phyloP scores from a whole-genome alignment of 2,888 invertebrate species.

The Heteropelma amictum region DNA sequence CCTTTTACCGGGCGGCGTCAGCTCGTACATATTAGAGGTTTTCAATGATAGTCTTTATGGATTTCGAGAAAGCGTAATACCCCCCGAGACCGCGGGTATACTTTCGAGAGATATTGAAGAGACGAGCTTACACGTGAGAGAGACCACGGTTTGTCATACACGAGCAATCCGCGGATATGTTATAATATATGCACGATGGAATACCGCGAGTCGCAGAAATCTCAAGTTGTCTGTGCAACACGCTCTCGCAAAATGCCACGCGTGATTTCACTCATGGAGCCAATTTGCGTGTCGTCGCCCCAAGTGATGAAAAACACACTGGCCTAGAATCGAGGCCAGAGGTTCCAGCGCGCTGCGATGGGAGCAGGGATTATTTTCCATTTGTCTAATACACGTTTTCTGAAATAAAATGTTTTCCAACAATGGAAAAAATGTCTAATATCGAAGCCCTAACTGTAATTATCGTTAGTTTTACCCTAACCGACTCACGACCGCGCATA shows the following conservation, averaged over 20 bases:
- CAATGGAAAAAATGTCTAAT: too few relatives aligned
- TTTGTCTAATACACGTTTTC: too few relatives aligned
- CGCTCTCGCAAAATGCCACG: slow-evolving; percentile 58
- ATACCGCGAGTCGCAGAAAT: slow-evolving; percentile 22
- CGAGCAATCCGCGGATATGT: slow-evolving; percentile 25
- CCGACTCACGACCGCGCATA: too few relatives aligned
- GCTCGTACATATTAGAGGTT: slow-evolving; percentile 57
- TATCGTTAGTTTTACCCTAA: too few relatives aligned
- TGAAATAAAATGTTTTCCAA: too few relatives aligned
- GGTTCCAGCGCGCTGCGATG: too few relatives aligned
- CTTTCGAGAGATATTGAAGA: too few relatives aligned
- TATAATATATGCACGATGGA: slow-evolving; percentile 36
- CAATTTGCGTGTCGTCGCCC: slow-evolving; percentile 64
- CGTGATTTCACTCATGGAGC: slow-evolving; percentile 67
- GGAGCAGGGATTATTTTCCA: too few relatives aligned
- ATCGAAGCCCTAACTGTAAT: too few relatives aligned
- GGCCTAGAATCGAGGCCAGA: too few relatives aligned
- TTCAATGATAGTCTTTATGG: slow-evolving; percentile 62
- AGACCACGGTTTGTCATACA: slow-evolving; percentile 16
- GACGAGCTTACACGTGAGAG: slow-evolving; percentile 13
- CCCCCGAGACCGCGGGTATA: slow-evolving; percentile 35
- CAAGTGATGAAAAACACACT: too few relatives aligned
- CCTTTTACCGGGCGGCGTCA: slow-evolving; percentile 56
- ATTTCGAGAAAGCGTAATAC: slow-evolving; percentile 59
- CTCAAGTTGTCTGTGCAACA: not conserved